Evolutionary conservation across 2,888 invertebrate species (phyloP), one percentile per base, ranked within the genome.

Genomic region (Zhuqinia jingwanae): DNA sequence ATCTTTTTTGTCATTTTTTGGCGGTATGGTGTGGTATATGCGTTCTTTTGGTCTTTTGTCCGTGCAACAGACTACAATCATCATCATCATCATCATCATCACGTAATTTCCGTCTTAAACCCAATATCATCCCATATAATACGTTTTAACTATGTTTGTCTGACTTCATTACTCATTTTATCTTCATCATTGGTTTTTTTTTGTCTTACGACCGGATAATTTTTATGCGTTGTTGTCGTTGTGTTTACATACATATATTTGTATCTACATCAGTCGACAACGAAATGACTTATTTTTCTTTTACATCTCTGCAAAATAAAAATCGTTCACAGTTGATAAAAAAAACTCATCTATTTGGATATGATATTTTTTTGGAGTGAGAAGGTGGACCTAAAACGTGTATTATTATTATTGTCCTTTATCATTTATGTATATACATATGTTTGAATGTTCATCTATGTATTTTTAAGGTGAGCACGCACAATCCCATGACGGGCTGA

Each of bases 101-200:
- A 65, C 36, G 65, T 20, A 65, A 65, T 65, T 15, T 42, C 68
- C 68, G 68, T 68, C 68, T 68, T 65, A 63, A 36, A 68, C n/a
- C 22, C 42, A 17, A 15, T 22, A 36, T 36, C 36, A 8, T 36
- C 8, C 36, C 36, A 36, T 36, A 8, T 36, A 36, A 36, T 36
- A 6, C 13, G 13, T 50, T 50, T n/a, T 73, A 56, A n/a, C 36
- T 75, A 56, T 75, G 53, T 53, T 56, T 53, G 75, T 42, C 75
- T 56, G 73, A n/a, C 73, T 53, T 75, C 56, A 75, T 68, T 68
- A 68, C 68, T 17, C 68, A 20, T 42, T 8, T 68, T 68, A 68
- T 45, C 68, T 68, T 42, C 15, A 6, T 68, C 42, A 68, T 68
- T 68, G 45, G 10, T 20, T 8, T 2, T 45, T 20, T 68, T 68